A percentile compares a stretch with the other conserved stretches of the same genome.
Conservation (phyloP, 2,113 vertebrate genomes). For the Hystrix cristata region DNA sequence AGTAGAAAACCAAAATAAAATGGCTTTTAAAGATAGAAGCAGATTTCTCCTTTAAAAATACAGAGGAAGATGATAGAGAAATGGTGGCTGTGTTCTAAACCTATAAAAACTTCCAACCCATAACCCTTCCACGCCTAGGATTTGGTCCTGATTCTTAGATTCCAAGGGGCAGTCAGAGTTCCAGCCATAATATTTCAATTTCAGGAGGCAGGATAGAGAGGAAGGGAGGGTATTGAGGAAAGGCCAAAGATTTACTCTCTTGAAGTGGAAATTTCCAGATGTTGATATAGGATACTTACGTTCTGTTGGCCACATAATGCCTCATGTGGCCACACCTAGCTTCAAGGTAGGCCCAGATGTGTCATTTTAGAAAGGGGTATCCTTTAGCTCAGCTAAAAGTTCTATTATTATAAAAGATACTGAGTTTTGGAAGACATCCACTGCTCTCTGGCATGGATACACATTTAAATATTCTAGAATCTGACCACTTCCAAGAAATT, state of each 20-base stretch:
- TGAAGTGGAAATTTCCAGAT: background rate
- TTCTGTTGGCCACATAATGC: background rate
- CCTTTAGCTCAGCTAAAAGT: background rate
- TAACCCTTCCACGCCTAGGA: background rate
- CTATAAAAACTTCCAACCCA: background rate
- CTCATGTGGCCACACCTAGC: background rate
- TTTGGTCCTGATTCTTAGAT: background rate
- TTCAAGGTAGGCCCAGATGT: slow-evolving; percentile 20
- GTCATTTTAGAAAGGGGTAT: background rate
- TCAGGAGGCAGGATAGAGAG: background rate
- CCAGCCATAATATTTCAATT: background rate
- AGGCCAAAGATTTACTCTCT: background rate
- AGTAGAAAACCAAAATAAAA: background rate
- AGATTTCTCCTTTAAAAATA: background rate
- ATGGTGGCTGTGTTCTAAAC: background rate
- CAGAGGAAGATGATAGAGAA: background rate
- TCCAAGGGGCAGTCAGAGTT: background rate
- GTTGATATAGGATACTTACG: background rate
- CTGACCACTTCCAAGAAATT: slow-evolving; percentile 20
- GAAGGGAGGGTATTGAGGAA: background rate
- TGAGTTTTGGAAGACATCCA: slow-evolving; percentile 35
- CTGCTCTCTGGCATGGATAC: slow-evolving; percentile 38
- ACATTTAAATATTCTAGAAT: slow-evolving; percentile 16
- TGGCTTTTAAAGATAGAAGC: background rate
- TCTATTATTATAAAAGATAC: slow-evolving; percentile 15